Base-by-base conservation (phyloP, 2,888 invertebrate species). In the Tetranychus piercei region DNA sequence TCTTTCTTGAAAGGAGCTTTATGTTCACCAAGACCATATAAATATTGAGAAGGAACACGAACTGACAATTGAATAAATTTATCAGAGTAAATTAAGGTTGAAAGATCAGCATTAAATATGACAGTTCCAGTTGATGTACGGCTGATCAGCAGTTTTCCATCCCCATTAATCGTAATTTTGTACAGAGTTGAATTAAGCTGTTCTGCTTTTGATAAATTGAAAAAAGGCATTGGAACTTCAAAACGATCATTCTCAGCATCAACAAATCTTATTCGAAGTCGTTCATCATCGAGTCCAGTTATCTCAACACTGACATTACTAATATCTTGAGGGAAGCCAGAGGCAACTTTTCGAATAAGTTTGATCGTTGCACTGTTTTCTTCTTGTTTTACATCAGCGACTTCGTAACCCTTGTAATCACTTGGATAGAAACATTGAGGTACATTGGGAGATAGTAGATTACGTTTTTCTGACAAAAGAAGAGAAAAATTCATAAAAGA, bases 141-240 rank as follows among this genome's bases (percentile, higher is more conserved):
- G 20, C 55, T 73, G 11, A 75, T 22, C 18, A 8, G 23, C 20
- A 75, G 18, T 22, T 23, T 20, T 11, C 22, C 23, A 22, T 44
- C 18, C 18, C 67, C 34, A 34, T 11, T 34, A 11, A 69, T 5
- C 34, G 22, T 23, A 18, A 73, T 15, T 9, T 34, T 15, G 44
- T 73, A 73, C 4, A 67, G 66, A 44, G 67, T 66, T 73, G 69
- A 69, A 7, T 69, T 22, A 23, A 69, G 6, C 20, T 18, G 11
- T 7, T 23, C 69, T 69, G 20, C 11, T 23, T 22, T 5, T 11
- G 20, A 20, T 23, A 69, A 3, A 22, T 72, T 72, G 45, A 72
- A 20, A 34, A 45, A 45, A 23, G 72, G 77, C 6, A 77, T 73
- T 43, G 77, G 77, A 23, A 78, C 78, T 71, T 78, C 77, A 15